A percentile compares a stretch with the other conserved stretches of the same genome.
phyloP scores from a whole-genome alignment of 2,888 invertebrate species.

The Chymomyza procnemis region DNA sequence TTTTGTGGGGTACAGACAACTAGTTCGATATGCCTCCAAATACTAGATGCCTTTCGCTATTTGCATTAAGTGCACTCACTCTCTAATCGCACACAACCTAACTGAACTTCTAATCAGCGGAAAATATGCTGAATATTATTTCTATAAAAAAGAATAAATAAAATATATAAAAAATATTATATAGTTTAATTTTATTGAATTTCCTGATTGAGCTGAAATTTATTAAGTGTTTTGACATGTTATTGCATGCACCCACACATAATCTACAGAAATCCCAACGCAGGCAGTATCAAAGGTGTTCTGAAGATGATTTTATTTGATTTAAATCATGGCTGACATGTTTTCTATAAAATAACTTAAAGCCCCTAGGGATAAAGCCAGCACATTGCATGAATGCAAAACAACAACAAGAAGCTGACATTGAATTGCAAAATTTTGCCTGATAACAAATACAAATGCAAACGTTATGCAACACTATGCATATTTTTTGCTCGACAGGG shows the following conservation, averaged over 20 bases:
- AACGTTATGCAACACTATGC: neutral
- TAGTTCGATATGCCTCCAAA: neutral
- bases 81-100: constrained; percentile 57
- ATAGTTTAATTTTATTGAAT: constrained; percentile 29
- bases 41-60: constrained; percentile 27
- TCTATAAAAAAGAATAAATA: neutral
- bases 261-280: neutral
- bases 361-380: neutral
- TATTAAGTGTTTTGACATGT: neutral
- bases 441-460: constrained; percentile 28
- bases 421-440: constrained; percentile 32
- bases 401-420: constrained; percentile 32
- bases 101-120: constrained; percentile 55
- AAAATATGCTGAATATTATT: constrained; percentile 28
- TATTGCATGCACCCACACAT: neutral
- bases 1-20: neutral
- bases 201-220: constrained; percentile 38
- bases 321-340: neutral
- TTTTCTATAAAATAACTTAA: neutral
- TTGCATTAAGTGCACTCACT: constrained; percentile 35
- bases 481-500: neutral
- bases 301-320: neutral
- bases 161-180: constrained; percentile 25
- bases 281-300: neutral
- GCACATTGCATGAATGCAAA: neutral